These are phyloP conservation scores for Sebastes trivittatus DNA, from an alignment of 2,797 vertebrate genomes.

Conservation along the genomic window DNA sequence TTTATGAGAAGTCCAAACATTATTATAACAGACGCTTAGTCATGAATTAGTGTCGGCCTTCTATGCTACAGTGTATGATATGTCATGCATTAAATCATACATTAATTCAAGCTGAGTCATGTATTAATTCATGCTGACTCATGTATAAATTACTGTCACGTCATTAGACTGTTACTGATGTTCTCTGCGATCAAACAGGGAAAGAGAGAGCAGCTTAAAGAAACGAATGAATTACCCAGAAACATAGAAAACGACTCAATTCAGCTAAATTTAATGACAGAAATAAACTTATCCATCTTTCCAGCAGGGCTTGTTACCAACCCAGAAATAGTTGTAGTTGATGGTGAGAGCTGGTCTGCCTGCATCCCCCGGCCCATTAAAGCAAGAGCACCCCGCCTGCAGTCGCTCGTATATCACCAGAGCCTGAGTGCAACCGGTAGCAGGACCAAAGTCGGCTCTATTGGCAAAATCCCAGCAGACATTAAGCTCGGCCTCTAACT, in stretches of 20 bases:
- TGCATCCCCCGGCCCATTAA: conserved; percentile 30
- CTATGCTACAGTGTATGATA: not conserved
- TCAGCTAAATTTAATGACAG: conserved; percentile 7
- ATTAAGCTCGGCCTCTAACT: conserved; percentile 33
- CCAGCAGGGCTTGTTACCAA: conserved; percentile 6
- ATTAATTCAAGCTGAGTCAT: conserved; percentile 10
- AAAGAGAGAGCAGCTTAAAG: conserved; percentile 1
- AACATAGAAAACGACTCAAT: not conserved
- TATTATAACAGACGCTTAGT: not conserved
- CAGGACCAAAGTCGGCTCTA: not conserved
- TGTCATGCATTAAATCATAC: conserved; percentile 1
- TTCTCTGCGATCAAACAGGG: not conserved
- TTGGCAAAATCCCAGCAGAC: conserved; percentile 46
- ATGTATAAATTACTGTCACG: conserved; percentile 21
- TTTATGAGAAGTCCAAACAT: not conserved
- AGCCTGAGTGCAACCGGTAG: conserved; percentile 10
- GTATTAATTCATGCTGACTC: conserved; percentile 14
- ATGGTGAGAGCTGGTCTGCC: not conserved
- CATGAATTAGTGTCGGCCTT: not conserved
- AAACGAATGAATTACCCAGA: not conserved
- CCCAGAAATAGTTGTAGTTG: not conserved
- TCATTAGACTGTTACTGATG: not conserved
- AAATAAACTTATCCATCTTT: not conserved
- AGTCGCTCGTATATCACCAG: conserved; percentile 30
- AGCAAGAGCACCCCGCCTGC: conserved; percentile 3